A percentile compares a stretch with the other conserved stretches of the same genome.
phyloP scores from a whole-genome alignment of 2,113 vertebrate genomes.

The Ailuropoda melanoleuca region DNA sequence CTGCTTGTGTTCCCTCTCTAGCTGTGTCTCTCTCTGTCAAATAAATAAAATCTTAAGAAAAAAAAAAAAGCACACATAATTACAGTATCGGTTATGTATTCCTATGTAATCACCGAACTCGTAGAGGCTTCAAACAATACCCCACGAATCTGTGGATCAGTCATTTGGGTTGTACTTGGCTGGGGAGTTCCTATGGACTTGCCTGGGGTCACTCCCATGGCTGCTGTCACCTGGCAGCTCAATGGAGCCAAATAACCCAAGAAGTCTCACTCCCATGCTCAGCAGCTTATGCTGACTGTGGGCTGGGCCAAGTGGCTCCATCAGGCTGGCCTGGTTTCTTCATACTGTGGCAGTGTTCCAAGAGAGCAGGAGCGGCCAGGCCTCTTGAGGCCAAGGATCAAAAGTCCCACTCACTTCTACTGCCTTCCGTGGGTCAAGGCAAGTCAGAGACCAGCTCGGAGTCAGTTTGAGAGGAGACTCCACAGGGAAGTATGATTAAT shows the following conservation, averaged over 20 bases:
- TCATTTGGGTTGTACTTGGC: not conserved
- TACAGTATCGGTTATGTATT: not conserved
- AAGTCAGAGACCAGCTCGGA: not conserved
- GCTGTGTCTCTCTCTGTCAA: no score
- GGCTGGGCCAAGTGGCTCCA: not conserved
- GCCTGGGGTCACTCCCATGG: not conserved
- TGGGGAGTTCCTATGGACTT: not conserved
- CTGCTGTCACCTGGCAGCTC: not conserved
- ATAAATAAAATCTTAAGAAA: no score
- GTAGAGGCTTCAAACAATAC: not conserved
- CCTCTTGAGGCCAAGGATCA: not conserved
- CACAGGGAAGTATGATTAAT: not conserved
- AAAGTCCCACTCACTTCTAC: not conserved
- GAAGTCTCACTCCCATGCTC: not conserved
- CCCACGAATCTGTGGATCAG: not conserved
- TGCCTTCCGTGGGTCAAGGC: not conserved
- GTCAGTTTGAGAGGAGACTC: not conserved
- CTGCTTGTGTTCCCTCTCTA: no score
- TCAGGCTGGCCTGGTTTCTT: not conserved
- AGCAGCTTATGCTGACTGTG: not conserved
- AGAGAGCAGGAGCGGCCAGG: not conserved
- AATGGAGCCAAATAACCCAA: not conserved
- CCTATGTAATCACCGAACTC: not conserved
- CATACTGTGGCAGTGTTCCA: not conserved
- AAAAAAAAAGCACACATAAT: not conserved